Evolutionary conservation across 2,797 vertebrate species (phyloP).

Genomic region (Neosilurus hyrtlii): DNA sequence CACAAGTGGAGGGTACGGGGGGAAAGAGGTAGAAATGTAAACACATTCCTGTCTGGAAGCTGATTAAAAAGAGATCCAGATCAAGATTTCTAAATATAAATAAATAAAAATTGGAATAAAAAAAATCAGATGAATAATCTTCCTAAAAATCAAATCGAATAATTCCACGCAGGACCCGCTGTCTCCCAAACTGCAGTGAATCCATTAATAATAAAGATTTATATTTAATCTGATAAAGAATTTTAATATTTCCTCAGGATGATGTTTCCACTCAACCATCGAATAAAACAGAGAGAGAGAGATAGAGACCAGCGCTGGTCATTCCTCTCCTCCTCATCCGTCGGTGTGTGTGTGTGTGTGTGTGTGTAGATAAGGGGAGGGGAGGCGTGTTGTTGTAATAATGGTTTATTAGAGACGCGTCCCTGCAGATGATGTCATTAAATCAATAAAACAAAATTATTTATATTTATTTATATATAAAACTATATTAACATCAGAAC

Average conservation of each 20-base stretch:
- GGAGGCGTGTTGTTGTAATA: slow-evolving; percentile 25
- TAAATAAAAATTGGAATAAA: neutral
- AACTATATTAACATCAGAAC: slow-evolving; percentile 16
- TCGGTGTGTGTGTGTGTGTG: slow-evolving; percentile 24
- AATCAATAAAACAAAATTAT: slow-evolving; percentile 1
- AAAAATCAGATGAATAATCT: neutral
- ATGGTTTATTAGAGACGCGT: slow-evolving; percentile 45
- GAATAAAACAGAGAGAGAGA: no score
- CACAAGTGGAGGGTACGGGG: neutral
- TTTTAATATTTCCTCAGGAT: neutral
- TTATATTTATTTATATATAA: neutral
- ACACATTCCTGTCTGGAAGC: neutral
- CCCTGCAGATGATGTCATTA: slow-evolving; percentile 37
- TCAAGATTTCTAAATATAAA: neutral
- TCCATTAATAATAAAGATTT: neutral
- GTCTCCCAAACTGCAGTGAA: no score
- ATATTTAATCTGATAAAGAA: neutral
- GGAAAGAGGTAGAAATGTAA: neutral
- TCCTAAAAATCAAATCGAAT: neutral
- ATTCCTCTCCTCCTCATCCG: neutral
- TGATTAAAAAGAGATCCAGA: neutral
- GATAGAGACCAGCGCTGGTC: neutral
- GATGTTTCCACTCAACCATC: neutral
- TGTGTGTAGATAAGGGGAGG: neutral
- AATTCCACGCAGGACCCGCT: neutral